Evolutionary conservation across 1,140 invertebrate genomes (phyloP), one percentile per base, ranked within the genome.

Genomic region (Macrotrachela quadricornifera): DNA sequence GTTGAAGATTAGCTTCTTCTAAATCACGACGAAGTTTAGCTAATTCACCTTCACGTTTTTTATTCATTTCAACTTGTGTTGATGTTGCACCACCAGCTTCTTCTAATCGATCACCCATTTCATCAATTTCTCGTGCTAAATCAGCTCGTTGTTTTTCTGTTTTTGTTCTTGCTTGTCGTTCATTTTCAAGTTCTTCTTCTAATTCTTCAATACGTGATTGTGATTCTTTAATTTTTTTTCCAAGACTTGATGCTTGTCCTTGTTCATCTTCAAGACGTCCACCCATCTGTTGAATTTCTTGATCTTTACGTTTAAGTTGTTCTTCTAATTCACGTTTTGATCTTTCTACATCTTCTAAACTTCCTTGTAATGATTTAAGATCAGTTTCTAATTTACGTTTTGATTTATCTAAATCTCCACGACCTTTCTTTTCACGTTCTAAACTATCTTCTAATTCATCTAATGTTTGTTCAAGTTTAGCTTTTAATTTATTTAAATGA

Each of bases 161-260:
- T 57, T 63, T 59, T 10, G 50, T 43, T 42, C 88, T 81, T 49
- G 84, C 83, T 72, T 90, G 85, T 68, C 88, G 81, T 73, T 95
- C 90, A 58, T 85, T 83, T 74, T 95, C 90, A 59, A 92, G 80
- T 74, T 95, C 90, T 68, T 95, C 88, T 73, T 95, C 87, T 61
- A 94, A 77, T 73, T 94, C 88, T 68, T 91, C 85, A 65, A 92
- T 87, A 66, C 86, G 80, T 61, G 46, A 15, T 21, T 55, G 42
- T 40, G 91, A 77, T 77, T 97, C 92, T 78, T 97, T 97, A 76
- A 97, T 91, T 74, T 94, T 88, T 74, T 88, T 91, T 73, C 91
- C 85, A 56, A 86, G 76, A 72, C 91, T 91, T 67, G 82, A 80
- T 61, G 95, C 86, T 61, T 92, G 75, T 58, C 81, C 82, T 71